Base-by-base conservation (phyloP, 2,888 invertebrate species). In the Trachelus iudaicus region DNA sequence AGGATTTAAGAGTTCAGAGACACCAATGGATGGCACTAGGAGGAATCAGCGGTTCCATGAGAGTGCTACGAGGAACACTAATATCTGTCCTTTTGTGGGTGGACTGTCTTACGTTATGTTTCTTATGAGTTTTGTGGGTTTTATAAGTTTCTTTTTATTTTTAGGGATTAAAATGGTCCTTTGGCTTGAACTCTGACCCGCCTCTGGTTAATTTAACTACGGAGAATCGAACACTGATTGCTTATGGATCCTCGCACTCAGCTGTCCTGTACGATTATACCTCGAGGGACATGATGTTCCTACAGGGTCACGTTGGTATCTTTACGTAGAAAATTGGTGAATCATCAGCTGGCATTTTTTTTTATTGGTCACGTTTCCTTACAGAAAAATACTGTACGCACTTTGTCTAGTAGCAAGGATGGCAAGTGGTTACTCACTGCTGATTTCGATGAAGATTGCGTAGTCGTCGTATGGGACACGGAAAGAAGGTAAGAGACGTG, bases 271-370 rank as follows among this genome's bases (percentile, higher is more conserved):
- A 94, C 88, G 93, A 96, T 91, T 95, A 94, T 92, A 92, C 92
- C 69, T 92, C 92, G 9, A 94, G 94, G 76, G 90, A 92, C 79
- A 94, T 95, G 93, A 92, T 91, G 84, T 93, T 94, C 83, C 92
- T 96, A 69, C 94, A 95, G 86, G 95, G 95, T 73, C 96, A 96
- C 87, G 96, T 96, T 87, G 93, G 94, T 90, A 56, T 56, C 56
- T 56, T 56, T 56, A 56, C 23, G 56, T 56, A 9, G 56, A 56
- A 23, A 56, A 56, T 56, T 56, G 9, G 9, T 56, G 23, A 56
- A 56, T 56, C 56, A 56, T 56, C 15, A 1, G 9, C 9, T 56
- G 56, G 56, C 9, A 56, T 23, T 56, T 56, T 23, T 40, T 56
- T 23, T 56, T 56, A 9, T 56, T 56, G 2, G 23, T 56, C 56